These are phyloP conservation scores for Balanococcus diminutus DNA, from an alignment of 2,888 invertebrate species.

Conservation along the genomic window DNA sequence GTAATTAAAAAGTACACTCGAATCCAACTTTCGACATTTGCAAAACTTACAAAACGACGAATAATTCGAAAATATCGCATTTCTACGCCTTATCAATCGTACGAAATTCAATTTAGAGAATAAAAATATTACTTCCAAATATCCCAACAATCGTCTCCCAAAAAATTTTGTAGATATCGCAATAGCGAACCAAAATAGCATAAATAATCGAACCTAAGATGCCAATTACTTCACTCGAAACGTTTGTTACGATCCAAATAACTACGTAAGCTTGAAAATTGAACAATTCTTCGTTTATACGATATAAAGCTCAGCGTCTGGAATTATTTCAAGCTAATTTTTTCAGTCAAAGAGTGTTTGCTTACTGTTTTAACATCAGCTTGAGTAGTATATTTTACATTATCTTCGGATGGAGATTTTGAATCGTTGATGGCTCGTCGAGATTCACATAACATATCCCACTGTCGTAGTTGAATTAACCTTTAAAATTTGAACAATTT, in stretches of 20 bases:
- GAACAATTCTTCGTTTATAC: not conserved
- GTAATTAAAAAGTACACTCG: not conserved
- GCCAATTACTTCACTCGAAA: not conserved
- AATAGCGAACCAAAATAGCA: not conserved
- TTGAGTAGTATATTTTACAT: constrained; percentile 26
- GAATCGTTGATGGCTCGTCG: not conserved
- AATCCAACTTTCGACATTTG: not conserved
- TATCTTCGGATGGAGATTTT: constrained; percentile 16
- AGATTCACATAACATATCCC: constrained; percentile 49
- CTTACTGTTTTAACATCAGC: constrained; percentile 54
- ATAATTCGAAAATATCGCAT: not conserved
- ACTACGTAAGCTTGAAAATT: not conserved
- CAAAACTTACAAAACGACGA: not conserved
- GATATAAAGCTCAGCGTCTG: not conserved
- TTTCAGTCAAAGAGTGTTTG: constrained; percentile 21
- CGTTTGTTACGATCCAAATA: not conserved
- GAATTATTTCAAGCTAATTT: constrained; percentile 6
- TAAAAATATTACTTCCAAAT: not conserved
- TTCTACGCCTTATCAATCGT: not conserved
- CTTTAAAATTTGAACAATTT: not conserved
- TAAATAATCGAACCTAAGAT: not conserved
- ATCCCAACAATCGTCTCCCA: not conserved
- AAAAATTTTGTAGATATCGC: not conserved
- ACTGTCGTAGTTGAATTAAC: not conserved
- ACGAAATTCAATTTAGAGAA: not conserved